phyloP scores from a whole-genome alignment of 2,888 invertebrate genomes.

The Rhamnusium bicolor region DNA sequence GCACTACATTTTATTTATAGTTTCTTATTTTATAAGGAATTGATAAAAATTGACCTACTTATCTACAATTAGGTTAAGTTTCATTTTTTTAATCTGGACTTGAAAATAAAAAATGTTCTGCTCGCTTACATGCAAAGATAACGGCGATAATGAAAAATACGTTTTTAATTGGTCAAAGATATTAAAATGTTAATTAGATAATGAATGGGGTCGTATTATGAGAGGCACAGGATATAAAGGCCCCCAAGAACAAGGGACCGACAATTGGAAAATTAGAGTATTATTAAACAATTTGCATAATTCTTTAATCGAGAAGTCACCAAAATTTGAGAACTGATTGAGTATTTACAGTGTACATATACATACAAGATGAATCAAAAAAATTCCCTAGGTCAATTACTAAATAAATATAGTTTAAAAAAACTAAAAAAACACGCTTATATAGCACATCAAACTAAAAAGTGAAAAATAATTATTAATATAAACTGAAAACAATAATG shows the following conservation, averaged over 20 bases:
- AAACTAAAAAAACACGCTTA: too few relatives aligned
- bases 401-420: too few relatives aligned
- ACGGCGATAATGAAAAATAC: not conserved
- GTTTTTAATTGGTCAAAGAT: not conserved
- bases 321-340: constrained; percentile 22
- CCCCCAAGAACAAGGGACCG: not conserved
- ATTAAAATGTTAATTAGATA: constrained; percentile 15
- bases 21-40: not conserved
- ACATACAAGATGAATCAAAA: not conserved
- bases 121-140: not conserved
- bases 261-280: constrained; percentile 21
- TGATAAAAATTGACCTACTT: constrained; percentile 24
- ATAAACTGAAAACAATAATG: too few relatives aligned
- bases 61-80: constrained; percentile 14
- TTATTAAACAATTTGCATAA: constrained; percentile 21
- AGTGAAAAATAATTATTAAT: too few relatives aligned
- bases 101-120: constrained; percentile 11
- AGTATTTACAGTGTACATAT: not conserved
- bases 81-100: not conserved
- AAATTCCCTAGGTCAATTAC: too few relatives aligned
- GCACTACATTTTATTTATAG: not conserved
- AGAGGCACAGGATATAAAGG: constrained; percentile 1
- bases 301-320: constrained; percentile 8
- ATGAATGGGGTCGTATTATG: not conserved
- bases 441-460: too few relatives aligned